Base-by-base conservation (phyloP, 2,113 vertebrate genomes). In the Ranitomeya imitator region DNA sequence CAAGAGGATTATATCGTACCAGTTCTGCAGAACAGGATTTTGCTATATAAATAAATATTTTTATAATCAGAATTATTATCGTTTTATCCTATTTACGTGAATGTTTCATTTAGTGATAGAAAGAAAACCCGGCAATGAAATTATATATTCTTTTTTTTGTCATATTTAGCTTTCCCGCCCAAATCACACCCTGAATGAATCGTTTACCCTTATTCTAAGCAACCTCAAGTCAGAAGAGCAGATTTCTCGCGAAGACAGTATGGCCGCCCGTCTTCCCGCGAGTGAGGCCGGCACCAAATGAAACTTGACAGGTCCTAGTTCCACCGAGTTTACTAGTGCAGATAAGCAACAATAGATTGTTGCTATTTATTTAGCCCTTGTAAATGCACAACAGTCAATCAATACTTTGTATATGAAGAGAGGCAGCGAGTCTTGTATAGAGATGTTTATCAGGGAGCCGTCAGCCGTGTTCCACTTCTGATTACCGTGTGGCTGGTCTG, bases 361-460 rank as follows among this genome's bases (percentile, higher is more conserved):
- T 92, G 89, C 90, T 92, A 90, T 90, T 94, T 92, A 89, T 93
- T 94, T 93, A 86, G 83, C 90, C 88, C 90, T 92, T 93, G 90
- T 83, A 93, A 92, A 93, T 85, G 88, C 86, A 90, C 89, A 90
- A 89, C 86, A 89, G 81, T 89, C 92, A 94, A 95, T 96, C 93
- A 95, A 95, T 95, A 96, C 91, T 91, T 90, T 90, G 90, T 90
- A 88, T 78, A 91, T 90, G 92, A 94, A 93, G 91, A 91, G 90
- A 94, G 94, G 93, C 91, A 92, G 91, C 80, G 92, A 84, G 90
- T 91, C 94, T 93, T 94, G 92, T 93, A 94, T 93, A 93, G 94
- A 94, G 93, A 95, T 96, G 89, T 92, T 94, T 96, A 96, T 97
- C 94, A 95, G 92, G 94, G 94, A 94, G 91, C 93, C 91, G 95